phyloP scores from a whole-genome alignment of 2,888 invertebrate species.

The Drosophila testacea region DNA sequence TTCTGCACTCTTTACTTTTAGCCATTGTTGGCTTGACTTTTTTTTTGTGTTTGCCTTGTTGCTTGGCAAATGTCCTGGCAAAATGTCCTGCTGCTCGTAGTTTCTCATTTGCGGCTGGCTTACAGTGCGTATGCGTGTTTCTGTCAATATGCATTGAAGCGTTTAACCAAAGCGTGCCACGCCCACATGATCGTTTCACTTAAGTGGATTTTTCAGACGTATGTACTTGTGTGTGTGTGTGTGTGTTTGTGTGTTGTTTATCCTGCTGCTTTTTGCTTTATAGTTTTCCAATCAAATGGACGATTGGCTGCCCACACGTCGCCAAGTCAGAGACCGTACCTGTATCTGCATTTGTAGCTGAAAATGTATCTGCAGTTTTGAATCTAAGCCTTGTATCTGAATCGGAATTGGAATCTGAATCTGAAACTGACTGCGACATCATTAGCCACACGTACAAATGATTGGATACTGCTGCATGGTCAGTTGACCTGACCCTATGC shows the following conservation, averaged over 20 bases:
- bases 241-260: constrained; percentile 1
- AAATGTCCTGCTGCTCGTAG: constrained; percentile 14
- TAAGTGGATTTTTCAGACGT: constrained; percentile 32
- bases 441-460: constrained; percentile 67
- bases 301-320: constrained; percentile 36
- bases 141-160: constrained; percentile 54
- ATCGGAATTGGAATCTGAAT: not conserved
- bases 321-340: constrained; percentile 29
- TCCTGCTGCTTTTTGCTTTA: not conserved
- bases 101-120: constrained; percentile 42
- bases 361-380: constrained; percentile 4
- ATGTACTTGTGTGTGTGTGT: not conserved
- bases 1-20: constrained; percentile 4
- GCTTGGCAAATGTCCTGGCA: not conserved
- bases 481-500: constrained; percentile 28
- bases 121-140: constrained; percentile 56
- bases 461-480: constrained; percentile 47
- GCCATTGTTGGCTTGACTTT: constrained; percentile 22
- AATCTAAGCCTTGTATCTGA: constrained; percentile 9
- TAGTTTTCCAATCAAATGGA: constrained; percentile 60
- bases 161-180: constrained; percentile 40
- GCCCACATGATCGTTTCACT: constrained; percentile 33
- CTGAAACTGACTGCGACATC: constrained; percentile 52
- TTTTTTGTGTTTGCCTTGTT: constrained; percentile 4
- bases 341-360: constrained; percentile 12